A percentile compares a stretch with the other conserved stretches of the same genome.
phyloP scores from a whole-genome alignment of 2,113 vertebrate genomes.

The Gila orcuttii region DNA sequence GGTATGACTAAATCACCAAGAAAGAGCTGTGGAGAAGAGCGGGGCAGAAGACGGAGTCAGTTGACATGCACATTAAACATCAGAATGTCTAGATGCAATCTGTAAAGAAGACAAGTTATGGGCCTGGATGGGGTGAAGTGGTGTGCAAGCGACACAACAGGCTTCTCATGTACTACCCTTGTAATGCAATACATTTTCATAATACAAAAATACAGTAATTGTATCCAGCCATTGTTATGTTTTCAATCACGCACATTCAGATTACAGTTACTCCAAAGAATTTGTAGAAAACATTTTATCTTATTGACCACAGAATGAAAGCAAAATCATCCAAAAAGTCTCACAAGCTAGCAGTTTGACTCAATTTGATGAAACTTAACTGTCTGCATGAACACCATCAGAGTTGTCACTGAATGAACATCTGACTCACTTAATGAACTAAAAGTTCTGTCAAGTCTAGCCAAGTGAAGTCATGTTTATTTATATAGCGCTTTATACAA shows the following conservation, averaged over 20 bases:
- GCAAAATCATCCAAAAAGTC: neutral
- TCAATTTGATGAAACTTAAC: neutral
- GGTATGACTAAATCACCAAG: constrained; percentile 3
- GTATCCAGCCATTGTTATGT: neutral
- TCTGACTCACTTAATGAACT: neutral
- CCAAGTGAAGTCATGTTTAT: too few relatives aligned
- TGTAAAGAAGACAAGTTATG: constrained; percentile 6
- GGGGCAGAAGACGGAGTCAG: neutral
- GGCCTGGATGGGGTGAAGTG: neutral
- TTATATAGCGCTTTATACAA: too few relatives aligned
- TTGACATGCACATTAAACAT: constrained; percentile 15
- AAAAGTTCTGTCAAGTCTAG: too few relatives aligned
- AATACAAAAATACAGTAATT: neutral
- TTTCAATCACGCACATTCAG: neutral
- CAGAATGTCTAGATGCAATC: neutral
- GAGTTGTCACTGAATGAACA: neutral
- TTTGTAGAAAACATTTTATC: neutral
- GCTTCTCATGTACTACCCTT: neutral
- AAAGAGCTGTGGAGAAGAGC: neutral
- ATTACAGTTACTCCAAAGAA: neutral
- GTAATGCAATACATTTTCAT: neutral
- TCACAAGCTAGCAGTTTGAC: neutral
- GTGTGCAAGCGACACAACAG: neutral
- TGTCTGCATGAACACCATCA: neutral
- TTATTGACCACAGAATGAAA: neutral